A percentile compares a stretch with the other conserved stretches of the same genome.
These are phyloP conservation scores for Catagonus wagneri DNA, from an alignment of 2,113 vertebrate genomes.

Conservation along the genomic window DNA sequence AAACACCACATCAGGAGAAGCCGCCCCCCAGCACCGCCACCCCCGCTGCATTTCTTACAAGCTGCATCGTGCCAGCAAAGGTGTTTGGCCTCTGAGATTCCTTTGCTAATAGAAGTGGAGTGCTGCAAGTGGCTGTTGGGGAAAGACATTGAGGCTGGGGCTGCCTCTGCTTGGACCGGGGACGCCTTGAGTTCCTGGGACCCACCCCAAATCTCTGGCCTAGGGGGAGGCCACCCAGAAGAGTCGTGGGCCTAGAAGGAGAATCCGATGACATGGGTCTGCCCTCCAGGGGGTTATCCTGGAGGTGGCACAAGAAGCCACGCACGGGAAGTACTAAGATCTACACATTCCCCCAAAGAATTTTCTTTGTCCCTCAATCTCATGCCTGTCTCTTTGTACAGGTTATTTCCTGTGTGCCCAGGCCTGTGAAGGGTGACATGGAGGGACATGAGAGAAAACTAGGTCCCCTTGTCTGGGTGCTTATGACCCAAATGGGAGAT, in stretches of 20 bases:
- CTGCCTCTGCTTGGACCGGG: background rate
- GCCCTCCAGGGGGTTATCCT: background rate
- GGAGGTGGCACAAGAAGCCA: background rate
- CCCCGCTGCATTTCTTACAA: constrained; percentile 61
- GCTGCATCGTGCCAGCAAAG: background rate
- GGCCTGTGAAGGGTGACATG: background rate
- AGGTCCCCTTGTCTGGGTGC: background rate
- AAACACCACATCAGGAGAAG: background rate
- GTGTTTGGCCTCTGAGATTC: background rate
- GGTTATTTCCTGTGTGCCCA: background rate
- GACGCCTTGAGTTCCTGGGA: background rate
- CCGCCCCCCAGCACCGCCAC: background rate
- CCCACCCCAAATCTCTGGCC: background rate
- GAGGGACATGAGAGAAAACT: background rate
- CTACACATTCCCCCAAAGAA: background rate
- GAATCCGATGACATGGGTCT: background rate
- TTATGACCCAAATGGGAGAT: background rate
- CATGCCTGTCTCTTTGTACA: background rate
- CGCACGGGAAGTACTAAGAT: background rate
- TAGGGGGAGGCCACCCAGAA: background rate
- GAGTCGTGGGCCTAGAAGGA: background rate
- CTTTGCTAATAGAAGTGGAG: constrained; percentile 49
- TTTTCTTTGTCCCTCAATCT: background rate
- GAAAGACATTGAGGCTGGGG: background rate
- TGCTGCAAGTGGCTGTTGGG: constrained; percentile 30